Evolutionary conservation across 30 jellyfish, hydroid and myxozoan genomes (phyloP).

Genomic region (Haliclystus octoradiatus): DNA sequence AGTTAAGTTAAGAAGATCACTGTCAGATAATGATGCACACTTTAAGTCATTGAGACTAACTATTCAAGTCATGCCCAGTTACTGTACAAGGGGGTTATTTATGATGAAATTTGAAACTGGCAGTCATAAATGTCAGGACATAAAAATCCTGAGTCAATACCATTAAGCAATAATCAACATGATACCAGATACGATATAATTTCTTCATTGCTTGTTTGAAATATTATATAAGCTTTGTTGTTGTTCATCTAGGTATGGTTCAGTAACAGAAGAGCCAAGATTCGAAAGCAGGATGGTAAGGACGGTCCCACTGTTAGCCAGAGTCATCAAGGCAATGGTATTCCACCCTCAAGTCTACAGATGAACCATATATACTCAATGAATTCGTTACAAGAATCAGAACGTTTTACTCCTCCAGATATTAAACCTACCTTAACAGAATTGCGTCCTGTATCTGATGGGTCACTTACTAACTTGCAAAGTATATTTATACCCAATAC

Average conservation of each 20-base stretch:
- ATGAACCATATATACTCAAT: conserved; percentile 24
- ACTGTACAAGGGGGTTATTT: no score
- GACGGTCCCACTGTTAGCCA: conserved; percentile 26
- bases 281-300: conserved; percentile 79
- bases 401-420: conserved; percentile 39
- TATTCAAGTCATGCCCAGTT: no score
- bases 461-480: conserved; percentile 50
- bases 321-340: conserved; percentile 25
- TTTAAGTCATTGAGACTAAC: no score
- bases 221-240: no score
- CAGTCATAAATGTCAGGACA: no score
- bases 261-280: conserved; percentile 89
- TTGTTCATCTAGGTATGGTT: conserved; percentile 98
- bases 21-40: no score
- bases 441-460: conserved; percentile 57
- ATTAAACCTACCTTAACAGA: conserved; percentile 60
- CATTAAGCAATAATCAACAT: no score
- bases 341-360: conserved; percentile 45
- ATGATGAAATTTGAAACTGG: no score
- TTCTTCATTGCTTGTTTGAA: no score
- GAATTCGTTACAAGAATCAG: conserved; percentile 31
- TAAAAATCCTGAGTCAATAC: no score
- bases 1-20: no score
- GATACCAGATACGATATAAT: no score
- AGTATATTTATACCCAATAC: conserved; percentile 58